These are phyloP conservation scores for Drosophila athabasca DNA, from an alignment of 1,140 invertebrate species.

Conservation along the genomic window DNA sequence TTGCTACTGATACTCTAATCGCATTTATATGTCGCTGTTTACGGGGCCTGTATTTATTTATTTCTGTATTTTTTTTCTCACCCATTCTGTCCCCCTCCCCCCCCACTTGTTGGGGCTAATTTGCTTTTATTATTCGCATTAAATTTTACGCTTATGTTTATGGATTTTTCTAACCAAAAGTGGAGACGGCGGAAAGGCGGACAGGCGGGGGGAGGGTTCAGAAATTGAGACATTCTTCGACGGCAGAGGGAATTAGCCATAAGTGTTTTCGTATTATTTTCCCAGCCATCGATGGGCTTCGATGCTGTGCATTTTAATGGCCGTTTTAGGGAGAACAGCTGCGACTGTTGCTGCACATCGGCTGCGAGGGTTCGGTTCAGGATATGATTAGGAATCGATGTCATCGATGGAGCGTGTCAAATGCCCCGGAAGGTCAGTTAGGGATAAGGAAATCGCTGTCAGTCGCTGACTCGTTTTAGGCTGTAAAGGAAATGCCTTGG, in stretches of 20 bases:
- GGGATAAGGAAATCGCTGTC: neutral
- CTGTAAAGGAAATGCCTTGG: neutral
- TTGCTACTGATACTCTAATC: conserved; percentile 64
- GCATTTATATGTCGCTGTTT: conserved; percentile 67
- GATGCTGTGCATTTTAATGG: conserved; percentile 73
- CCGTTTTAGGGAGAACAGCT: conserved; percentile 51
- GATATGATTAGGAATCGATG: conserved; percentile 42
- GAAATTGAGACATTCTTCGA: conserved; percentile 71
- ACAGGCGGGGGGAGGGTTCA: no score
- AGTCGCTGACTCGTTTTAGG: no score
- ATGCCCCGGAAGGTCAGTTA: neutral
- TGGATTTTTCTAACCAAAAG: conserved; percentile 71
- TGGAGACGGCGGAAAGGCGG: conserved; percentile 22
- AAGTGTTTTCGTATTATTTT: conserved; percentile 54
- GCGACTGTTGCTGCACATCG: conserved; percentile 18
- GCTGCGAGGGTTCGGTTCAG: conserved; percentile 25
- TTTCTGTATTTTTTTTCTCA: conserved; percentile 59
- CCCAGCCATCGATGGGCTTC: neutral
- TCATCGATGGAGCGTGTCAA: conserved; percentile 28
- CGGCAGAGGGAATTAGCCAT: conserved; percentile 64
- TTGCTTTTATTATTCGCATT: conserved; percentile 78
- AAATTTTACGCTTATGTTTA: conserved; percentile 77
- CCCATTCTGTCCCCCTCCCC: conserved; percentile 13
- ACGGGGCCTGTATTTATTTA: conserved; percentile 60
- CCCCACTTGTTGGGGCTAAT: conserved; percentile 68